phyloP scores from a whole-genome alignment of 1,140 invertebrate species.

The Ephestia elutella region DNA sequence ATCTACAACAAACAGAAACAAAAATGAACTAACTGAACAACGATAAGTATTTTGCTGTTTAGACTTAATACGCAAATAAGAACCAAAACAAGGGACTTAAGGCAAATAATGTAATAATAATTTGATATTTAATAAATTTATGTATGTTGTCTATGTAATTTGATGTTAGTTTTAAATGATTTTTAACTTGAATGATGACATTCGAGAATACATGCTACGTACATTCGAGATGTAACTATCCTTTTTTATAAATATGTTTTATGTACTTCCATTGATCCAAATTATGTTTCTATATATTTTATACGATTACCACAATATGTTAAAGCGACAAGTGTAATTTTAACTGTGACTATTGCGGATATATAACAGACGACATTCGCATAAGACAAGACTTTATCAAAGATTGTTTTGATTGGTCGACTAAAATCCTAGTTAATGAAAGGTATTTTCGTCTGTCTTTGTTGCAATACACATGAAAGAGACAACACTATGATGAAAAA shows the following conservation, averaged over 20 bases:
- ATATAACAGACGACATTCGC: no score
- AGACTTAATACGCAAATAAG: not conserved
- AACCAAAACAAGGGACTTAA: constrained; percentile 1
- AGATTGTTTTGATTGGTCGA: no score
- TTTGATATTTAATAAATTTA: not conserved
- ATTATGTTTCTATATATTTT: not conserved
- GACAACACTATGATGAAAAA: not conserved
- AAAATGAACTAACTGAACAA: not conserved
- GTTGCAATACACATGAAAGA: not conserved
- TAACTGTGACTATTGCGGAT: no score
- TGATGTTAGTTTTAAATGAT: not conserved
- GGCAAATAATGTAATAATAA: not conserved
- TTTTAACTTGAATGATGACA: not conserved
- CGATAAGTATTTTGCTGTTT: not conserved
- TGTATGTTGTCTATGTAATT: not conserved
- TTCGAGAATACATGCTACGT: not conserved
- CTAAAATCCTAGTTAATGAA: no score
- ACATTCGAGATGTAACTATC: not conserved
- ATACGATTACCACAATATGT: not conserved
- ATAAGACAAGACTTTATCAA: no score
- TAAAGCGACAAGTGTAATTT: no score
- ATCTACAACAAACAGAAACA: not conserved
- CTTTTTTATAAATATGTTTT: not conserved
- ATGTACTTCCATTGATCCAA: not conserved
- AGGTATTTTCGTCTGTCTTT: not conserved